A percentile compares a stretch with the other conserved stretches of the same genome.
Conservation (phyloP, 2,888 invertebrate species). For the Tupiocoris notatus region DNA sequence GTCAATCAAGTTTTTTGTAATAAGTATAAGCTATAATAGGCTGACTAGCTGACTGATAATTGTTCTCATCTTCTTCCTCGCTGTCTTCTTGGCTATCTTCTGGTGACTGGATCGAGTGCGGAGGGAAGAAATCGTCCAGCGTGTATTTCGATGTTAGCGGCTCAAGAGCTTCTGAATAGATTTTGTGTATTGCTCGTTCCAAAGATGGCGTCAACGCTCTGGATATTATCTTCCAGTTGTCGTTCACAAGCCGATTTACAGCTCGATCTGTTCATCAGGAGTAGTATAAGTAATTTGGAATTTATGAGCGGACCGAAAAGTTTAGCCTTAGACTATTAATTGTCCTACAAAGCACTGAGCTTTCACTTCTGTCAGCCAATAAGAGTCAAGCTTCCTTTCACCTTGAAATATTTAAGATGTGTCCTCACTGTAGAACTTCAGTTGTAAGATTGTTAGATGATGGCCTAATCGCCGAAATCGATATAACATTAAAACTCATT, state of each 20-base stretch:
- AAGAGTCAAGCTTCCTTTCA: too few relatives aligned
- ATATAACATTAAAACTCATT: too few relatives aligned
- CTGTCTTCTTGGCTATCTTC: background rate
- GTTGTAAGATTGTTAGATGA: too few relatives aligned
- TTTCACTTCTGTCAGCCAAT: too few relatives aligned
- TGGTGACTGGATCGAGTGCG: background rate
- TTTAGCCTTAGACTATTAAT: too few relatives aligned
- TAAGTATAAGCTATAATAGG: constrained; percentile 6
- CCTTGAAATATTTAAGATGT: too few relatives aligned
- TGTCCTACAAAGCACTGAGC: too few relatives aligned
- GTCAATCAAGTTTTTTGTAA: background rate
- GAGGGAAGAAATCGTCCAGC: constrained; percentile 37
- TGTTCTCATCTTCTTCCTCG: background rate
- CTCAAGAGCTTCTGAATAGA: constrained; percentile 33
- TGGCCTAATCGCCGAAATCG: too few relatives aligned
- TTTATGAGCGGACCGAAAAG: too few relatives aligned
- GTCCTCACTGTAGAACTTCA: too few relatives aligned
- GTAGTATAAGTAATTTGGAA: background rate
- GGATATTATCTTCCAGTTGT: constrained; percentile 44
- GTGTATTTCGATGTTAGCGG: constrained; percentile 43
- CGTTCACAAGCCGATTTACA: constrained; percentile 44
- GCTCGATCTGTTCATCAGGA: constrained; percentile 31
- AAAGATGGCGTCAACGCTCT: constrained; percentile 42
- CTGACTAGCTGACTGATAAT: background rate
- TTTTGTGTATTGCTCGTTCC: constrained; percentile 42